phyloP scores from a whole-genome alignment of 2,888 invertebrate species.

The Gandaritis pyraliata region DNA sequence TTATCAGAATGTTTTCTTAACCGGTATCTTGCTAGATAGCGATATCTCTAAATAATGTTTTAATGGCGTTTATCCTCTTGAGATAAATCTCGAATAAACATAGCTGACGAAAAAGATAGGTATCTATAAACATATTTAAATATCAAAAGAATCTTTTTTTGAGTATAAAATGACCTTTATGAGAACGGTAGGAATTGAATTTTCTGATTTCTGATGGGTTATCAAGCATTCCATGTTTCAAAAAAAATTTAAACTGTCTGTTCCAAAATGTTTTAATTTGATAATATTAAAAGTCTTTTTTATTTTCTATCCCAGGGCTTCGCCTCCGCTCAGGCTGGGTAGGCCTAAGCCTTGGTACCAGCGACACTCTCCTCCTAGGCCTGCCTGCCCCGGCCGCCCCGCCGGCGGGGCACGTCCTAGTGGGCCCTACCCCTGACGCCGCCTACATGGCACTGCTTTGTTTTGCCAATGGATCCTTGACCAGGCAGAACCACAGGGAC shows the following conservation, averaged over 20 bases:
- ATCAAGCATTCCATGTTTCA: no score
- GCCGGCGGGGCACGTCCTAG: slow-evolving; percentile 93
- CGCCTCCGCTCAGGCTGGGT: slow-evolving; percentile 91
- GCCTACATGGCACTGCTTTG: slow-evolving; percentile 96
- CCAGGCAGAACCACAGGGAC: slow-evolving; percentile 92
- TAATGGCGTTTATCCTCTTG: slow-evolving; percentile 40
- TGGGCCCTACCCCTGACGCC: slow-evolving; percentile 91
- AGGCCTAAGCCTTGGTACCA: slow-evolving; percentile 95
- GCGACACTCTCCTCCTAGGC: slow-evolving; percentile 95
- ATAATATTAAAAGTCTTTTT: no score
- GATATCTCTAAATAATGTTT: slow-evolving; percentile 41
- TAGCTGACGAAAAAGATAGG: neutral
- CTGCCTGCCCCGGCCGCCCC: slow-evolving; percentile 87
- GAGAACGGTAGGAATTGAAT: no score
- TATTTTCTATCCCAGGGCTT: slow-evolving; percentile 84
- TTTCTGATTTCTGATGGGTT: no score
- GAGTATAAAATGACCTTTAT: no score
- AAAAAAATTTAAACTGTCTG: no score
- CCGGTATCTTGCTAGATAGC: slow-evolving; percentile 36
- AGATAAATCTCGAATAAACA: slow-evolving; percentile 25
- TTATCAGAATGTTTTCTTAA: slow-evolving; percentile 29
- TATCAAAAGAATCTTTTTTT: neutral
- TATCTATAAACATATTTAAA: slow-evolving; percentile 12
- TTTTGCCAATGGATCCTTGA: slow-evolving; percentile 97
- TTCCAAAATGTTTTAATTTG: no score